Base-by-base conservation (phyloP, 2,113 vertebrate genomes). In the Machaerirhynchus nigripectus region DNA sequence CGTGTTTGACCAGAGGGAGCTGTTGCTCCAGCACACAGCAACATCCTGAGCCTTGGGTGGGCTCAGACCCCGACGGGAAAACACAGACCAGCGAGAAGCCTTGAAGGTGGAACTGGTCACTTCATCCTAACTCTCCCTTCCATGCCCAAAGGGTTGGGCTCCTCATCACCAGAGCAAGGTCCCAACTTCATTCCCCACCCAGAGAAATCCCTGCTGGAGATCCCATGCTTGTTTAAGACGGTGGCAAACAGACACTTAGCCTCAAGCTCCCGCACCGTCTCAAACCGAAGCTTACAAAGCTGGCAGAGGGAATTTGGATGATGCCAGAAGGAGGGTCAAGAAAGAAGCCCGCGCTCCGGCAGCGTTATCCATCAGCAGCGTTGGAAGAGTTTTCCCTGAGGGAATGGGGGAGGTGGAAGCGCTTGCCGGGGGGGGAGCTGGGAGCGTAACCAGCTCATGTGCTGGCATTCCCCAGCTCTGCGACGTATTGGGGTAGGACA, bases 1-100 rank as follows among this genome's bases (percentile, higher is more conserved):
- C 0, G 47, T 69, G 44, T 86, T 28, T 39, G 46, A 82, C 28
- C 40, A 44, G 76, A 71, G 44, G 47, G 53, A 92, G 37, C 30
- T 0, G 0, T 50, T 0, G 0, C 39, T 46, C 37, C 0, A 0
- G 52, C 39, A 81, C 46, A 31, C 2, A 4, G 50, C 0, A 4
- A 26, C 60, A 57, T 31, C 64, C 68, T 44, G 47, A 89, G 56
- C 42, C 39, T 85, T 23, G 59, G 33, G 47, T 21, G 70, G 39
- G 47, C 76, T 93, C 4, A 0, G 56, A 67, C 19, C 11, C 33
- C 1, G 1, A 3, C 0, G 0, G 42, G 26, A 63, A 80, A 73
- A 79, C 16, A 47, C 28, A 39, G 47, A 44, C 30, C 63, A 50
- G 12, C 1, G 6, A 70, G 50, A 52, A 86, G 19, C 60, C 59